phyloP scores from a whole-genome alignment of 2,888 invertebrate genomes.

The Cremastinae sp. region DNA sequence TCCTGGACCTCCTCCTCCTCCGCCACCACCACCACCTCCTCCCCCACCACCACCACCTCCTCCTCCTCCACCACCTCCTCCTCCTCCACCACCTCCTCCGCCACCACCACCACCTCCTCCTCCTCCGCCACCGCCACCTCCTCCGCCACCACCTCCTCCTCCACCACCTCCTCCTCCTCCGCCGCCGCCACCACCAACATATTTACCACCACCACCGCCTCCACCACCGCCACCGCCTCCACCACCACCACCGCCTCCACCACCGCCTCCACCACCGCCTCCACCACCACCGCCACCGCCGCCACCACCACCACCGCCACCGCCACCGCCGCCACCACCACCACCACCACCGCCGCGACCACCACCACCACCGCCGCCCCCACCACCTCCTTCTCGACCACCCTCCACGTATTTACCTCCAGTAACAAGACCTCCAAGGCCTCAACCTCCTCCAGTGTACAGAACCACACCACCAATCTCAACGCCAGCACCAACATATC shows the following conservation, averaged over 20 bases:
- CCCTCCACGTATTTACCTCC: conserved; percentile 66
- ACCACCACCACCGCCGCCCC: conserved; percentile 15
- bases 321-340: conserved; percentile 23
- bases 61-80: conserved; percentile 14
- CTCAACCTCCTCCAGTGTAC: conserved; percentile 53
- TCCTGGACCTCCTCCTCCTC: conserved; percentile 30
- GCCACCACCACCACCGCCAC: conserved; percentile 22
- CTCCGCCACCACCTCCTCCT: conserved; percentile 16
- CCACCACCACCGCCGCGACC: conserved; percentile 26
- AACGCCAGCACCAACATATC: conserved; percentile 43
- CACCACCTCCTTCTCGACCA: conserved; percentile 46
- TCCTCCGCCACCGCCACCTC: conserved; percentile 25
- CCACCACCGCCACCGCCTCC: conserved; percentile 38
- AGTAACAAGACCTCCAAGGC: conserved; percentile 6
- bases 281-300: conserved; percentile 19
- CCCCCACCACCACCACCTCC: conserved; percentile 36
- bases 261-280: conserved; percentile 22
- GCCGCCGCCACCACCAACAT: conserved; percentile 10
- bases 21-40: conserved; percentile 10
- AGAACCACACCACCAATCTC: conserved; percentile 54
- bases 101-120: conserved; percentile 30
- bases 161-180: conserved; percentile 4
- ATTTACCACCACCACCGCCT: background rate
- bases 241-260: conserved; percentile 29
- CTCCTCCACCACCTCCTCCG: conserved; percentile 22